Base-by-base conservation (phyloP, 1,140 invertebrate species). In the Drosophila quadrilineata region DNA sequence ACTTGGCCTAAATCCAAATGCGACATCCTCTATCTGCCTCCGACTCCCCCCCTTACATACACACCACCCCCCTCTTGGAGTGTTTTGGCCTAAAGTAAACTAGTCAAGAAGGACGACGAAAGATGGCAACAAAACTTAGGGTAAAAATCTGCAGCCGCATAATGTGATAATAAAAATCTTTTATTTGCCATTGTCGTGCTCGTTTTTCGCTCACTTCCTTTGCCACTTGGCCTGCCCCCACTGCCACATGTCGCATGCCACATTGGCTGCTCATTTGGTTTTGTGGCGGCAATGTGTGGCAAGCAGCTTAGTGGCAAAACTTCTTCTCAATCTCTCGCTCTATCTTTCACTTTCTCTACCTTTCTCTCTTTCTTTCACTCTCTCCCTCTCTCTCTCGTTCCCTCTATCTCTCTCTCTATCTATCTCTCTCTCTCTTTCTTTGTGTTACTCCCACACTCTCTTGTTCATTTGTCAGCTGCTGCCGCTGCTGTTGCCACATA, bases 121-220 rank as follows among this genome's bases (percentile, higher is more conserved):
- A 16, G 16, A 17, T 12, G 17, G 6, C 29, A 19, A 22, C 19
- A 28, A 10, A 19, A 36, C 41, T 43, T 31, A 64, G 41, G 43
- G 33, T 22, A 31, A 82, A n/a, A 82, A 82, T 82, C 77, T 82
- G 76, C 76, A 84, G 77, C 77, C 72, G 76, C 76, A 82, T 82
- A 82, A 82, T 82, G 77, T 73, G 77, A 82, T 82, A 82, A 82
- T 77, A 82, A 84, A 82, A 82, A 82, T 82, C 77, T 82, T 84
- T 82, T 84, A 82, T 82, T 82, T 84, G 68, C 66, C 72, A 76
- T 82, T 82, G 64, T 68, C 76, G 53, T 62, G 35, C 45, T 45
- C 59, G 63, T 54, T 16, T 40, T 17, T 9, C 12, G 31, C 65
- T 22, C 52, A 28, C 17, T 24, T 38, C 40, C 48, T 58, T 41